Evolutionary conservation across 2,888 invertebrate species (phyloP).

Genomic region (Saturnia pavonia): DNA sequence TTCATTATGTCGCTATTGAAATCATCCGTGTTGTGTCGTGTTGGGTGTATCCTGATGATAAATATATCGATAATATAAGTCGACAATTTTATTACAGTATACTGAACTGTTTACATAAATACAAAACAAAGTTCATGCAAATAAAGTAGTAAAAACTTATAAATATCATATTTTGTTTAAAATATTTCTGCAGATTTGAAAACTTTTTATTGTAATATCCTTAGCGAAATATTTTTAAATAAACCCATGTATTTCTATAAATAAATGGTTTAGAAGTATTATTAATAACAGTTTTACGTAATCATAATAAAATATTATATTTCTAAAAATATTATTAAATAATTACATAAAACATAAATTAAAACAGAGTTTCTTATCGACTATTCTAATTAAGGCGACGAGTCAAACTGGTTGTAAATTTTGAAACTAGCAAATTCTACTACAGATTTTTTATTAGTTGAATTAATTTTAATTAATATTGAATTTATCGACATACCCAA

Average conservation of each 20-base stretch:
- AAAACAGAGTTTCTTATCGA: not conserved
- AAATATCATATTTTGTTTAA: too few species aligned
- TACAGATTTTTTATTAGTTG: not conserved
- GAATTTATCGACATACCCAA: slow-evolving; percentile 21
- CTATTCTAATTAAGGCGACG: not conserved
- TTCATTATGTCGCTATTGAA: slow-evolving; percentile 73
- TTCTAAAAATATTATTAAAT: not conserved
- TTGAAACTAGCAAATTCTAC: not conserved
- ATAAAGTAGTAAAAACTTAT: too few species aligned
- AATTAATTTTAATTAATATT: not conserved
- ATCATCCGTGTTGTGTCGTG: slow-evolving; percentile 43
- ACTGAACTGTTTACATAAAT: too few species aligned
- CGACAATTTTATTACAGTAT: not conserved
- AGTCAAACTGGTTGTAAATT: not conserved
- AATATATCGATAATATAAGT: slow-evolving; percentile 2
- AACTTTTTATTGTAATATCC: too few species aligned
- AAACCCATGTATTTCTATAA: too few species aligned
- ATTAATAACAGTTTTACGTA: too few species aligned
- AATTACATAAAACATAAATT: not conserved
- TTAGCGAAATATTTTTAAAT: too few species aligned
- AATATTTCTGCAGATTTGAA: too few species aligned
- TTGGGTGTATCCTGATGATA: slow-evolving; percentile 25
- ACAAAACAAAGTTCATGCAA: too few species aligned
- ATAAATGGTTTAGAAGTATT: too few species aligned
- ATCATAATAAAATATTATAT: too few species aligned